phyloP scores from a whole-genome alignment of 1,140 invertebrate species.

The Grapholita molesta region DNA sequence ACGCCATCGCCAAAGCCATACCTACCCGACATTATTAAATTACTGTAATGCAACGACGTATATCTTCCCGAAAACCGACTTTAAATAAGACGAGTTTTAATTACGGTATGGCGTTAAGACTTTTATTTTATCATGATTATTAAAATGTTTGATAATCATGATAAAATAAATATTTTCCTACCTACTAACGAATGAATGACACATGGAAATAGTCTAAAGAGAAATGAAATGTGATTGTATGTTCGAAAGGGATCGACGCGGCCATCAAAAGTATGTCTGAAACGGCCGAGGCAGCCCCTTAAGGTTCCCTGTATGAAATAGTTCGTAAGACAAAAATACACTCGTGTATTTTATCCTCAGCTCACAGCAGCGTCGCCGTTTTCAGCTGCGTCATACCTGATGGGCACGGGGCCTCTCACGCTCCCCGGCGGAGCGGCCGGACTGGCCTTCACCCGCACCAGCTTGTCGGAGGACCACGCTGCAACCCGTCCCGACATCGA shows the following conservation, averaged over 20 bases:
- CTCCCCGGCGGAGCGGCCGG: conserved; percentile 86
- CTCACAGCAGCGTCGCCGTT: conserved; percentile 68
- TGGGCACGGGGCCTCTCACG: conserved; percentile 83
- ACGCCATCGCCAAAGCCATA: neutral
- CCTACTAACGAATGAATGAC: too few species aligned
- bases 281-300: too few species aligned
- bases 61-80: neutral
- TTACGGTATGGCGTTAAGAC: too few species aligned
- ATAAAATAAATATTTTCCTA: too few species aligned
- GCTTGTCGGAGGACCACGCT: conserved; percentile 49
- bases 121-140: too few species aligned
- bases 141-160: too few species aligned
- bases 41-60: neutral
- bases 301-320: too few species aligned
- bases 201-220: too few species aligned
- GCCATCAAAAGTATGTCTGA: too few species aligned
- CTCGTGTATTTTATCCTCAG: conserved; percentile 27
- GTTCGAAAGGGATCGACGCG: too few species aligned
- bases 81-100: neutral
- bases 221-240: too few species aligned
- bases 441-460: conserved; percentile 82
- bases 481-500: conserved; percentile 86
- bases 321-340: neutral
- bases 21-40: neutral
- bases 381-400: conserved; percentile 79